Evolutionary conservation across 2,797 vertebrate genomes (phyloP), one percentile per base, ranked within the genome.

Genomic region (Lemur catta): DNA sequence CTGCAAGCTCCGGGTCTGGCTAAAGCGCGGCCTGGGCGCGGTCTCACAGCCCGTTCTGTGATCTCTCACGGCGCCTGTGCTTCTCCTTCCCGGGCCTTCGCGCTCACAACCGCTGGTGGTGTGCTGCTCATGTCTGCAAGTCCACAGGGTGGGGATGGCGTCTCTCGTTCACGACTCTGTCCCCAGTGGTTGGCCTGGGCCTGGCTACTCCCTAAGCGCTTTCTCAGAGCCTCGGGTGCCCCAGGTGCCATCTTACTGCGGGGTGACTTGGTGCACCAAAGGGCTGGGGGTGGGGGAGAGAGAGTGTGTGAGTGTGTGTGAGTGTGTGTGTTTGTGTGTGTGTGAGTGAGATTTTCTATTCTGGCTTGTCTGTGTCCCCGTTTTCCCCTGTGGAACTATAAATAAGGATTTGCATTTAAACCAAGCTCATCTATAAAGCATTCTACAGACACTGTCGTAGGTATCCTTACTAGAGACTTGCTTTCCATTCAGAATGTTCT

Each of bases 401-500:
- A 93, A 61, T 50, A 35, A 80, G 15, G 33, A 75, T 93, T 59
- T 76, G 35, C 61, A 52, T 74, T 93, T 88, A 80, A 88, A 81
- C 50, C 65, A 74, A 96, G 43, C 35, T 91, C 43, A 72, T 52
- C 24, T 59, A 57, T 43, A 30, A 92, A 92, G 52, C 11, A 26
- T 61, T 71, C 57, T 84, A 35, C 26, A 84, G 79, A 89, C 18
- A 28, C 22, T 7, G 10, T 80, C 30, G 14, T 63, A 41, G 43
- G 94, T n/a, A 65, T 95, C 38, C 71, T 81, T 74, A 35, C 59
- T 81, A 89, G 50, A 91, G 86, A 79, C 79, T 96, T 93, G 55
- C 75, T 91, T 88, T 96, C 74, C 89, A 94, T 97, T 97, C 93
- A 95, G 85, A 97, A 86, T 57, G 43, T 57, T 91, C 79, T 89